These are phyloP conservation scores for Blastobasis lacticolella DNA, from an alignment of 2,888 invertebrate genomes.

Conservation along the genomic window DNA sequence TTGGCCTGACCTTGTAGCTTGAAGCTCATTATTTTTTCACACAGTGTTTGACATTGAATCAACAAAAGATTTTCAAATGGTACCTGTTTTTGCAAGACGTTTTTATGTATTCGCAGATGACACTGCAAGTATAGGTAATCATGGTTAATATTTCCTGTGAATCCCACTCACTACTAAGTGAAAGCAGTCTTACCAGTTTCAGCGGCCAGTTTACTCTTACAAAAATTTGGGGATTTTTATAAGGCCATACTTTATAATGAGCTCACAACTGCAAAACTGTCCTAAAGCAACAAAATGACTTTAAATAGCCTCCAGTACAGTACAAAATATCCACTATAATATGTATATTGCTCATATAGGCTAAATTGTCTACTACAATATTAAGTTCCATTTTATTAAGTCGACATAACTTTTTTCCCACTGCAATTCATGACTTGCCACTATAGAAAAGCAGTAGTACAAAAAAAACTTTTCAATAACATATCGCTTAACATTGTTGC, in stretches of 20 bases:
- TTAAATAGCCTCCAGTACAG: no score
- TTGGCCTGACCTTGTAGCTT: conserved; percentile 54
- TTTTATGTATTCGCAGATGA: conserved; percentile 16
- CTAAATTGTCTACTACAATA: no score
- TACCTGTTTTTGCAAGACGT: conserved; percentile 37
- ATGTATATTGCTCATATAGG: no score
- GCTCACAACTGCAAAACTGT: no score
- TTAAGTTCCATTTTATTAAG: no score
- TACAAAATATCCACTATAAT: no score
- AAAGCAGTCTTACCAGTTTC: conserved; percentile 65
- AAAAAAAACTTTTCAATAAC: no score
- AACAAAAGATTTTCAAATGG: conserved; percentile 47
- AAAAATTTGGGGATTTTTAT: conserved; percentile 23
- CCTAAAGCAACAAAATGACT: no score
- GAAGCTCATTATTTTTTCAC: conserved; percentile 53
- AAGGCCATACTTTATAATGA: not conserved
- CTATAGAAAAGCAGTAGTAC: no score
- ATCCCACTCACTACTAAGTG: conserved; percentile 53
- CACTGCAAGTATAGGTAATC: conserved; percentile 25
- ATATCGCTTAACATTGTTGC: no score
- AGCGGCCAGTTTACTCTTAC: conserved; percentile 41
- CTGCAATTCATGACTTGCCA: no score
- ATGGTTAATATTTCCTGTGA: conserved; percentile 15
- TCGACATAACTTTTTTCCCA: no score
- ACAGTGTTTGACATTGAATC: conserved; percentile 65